Evolutionary conservation across 2,888 invertebrate genomes (phyloP).

Genomic region (Rhyacophila evoluta): DNA sequence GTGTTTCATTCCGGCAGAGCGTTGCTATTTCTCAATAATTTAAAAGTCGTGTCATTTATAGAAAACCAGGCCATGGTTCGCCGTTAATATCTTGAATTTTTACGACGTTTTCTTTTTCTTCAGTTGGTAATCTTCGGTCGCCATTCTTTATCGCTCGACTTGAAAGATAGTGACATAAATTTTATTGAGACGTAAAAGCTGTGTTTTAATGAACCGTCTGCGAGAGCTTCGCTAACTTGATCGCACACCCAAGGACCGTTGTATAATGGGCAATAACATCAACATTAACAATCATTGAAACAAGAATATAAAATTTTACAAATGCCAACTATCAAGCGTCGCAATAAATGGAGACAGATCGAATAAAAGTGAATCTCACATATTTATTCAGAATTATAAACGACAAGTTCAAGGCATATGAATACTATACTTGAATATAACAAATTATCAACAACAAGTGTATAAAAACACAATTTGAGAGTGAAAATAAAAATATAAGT

Average conservation of each 20-base stretch:
- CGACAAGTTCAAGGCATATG: too few species aligned
- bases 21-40: background rate
- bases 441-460: too few species aligned
- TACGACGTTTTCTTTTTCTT: background rate
- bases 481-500: too few species aligned
- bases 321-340: too few species aligned
- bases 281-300: background rate
- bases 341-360: too few species aligned
- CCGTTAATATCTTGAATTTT: background rate
- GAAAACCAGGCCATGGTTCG: slow-evolving; percentile 2
- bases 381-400: too few species aligned
- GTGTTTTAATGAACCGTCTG: background rate
- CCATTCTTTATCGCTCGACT: background rate
- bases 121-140: background rate
- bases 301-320: too few species aligned
- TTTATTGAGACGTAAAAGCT: background rate
- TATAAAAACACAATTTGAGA: too few species aligned
- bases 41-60: background rate
- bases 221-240: background rate
- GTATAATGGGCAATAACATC: background rate
- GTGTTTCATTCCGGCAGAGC: background rate
- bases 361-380: too few species aligned
- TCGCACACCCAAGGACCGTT: background rate
- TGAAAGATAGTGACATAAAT: background rate
- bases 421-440: too few species aligned